These are phyloP conservation scores for Huso huso DNA, from an alignment of 2,797 vertebrate genomes.

Conservation along the genomic window DNA sequence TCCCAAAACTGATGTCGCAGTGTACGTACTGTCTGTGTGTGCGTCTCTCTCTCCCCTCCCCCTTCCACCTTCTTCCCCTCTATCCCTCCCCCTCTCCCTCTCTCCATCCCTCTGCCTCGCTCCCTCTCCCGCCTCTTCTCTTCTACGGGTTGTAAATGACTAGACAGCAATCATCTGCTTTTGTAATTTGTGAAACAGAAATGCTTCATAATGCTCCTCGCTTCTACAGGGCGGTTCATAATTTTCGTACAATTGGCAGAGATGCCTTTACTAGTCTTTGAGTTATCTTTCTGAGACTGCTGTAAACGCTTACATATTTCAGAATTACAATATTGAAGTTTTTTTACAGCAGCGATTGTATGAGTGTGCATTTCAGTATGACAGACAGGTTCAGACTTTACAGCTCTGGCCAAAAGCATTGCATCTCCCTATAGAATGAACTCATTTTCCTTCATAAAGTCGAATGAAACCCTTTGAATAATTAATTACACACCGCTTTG, in stretches of 20 bases:
- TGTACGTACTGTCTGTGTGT: neutral
- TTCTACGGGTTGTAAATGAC: slow-evolving; percentile 15
- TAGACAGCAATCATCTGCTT: too few relatives aligned
- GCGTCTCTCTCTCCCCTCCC: neutral
- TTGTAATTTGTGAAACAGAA: too few relatives aligned
- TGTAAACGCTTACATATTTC: neutral
- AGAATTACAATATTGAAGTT: neutral
- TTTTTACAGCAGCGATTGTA: too few relatives aligned
- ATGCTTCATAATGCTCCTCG: slow-evolving; percentile 41
- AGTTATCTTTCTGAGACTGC: neutral
- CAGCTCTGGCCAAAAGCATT: too few relatives aligned
- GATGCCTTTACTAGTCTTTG: slow-evolving; percentile 46
- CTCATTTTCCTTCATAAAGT: too few relatives aligned
- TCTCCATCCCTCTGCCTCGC: slow-evolving; percentile 19
- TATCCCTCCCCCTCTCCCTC: neutral
- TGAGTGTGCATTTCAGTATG: too few relatives aligned
- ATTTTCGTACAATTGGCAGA: slow-evolving; percentile 30
- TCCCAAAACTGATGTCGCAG: neutral
- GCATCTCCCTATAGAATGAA: too few relatives aligned
- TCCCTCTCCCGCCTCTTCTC: slow-evolving; percentile 5
- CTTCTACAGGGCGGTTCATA: slow-evolving; percentile 51
- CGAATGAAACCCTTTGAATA: too few relatives aligned
- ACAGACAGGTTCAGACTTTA: too few relatives aligned
- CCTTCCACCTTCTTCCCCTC: neutral
- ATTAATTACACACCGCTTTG: too few relatives aligned